Evolutionary conservation across 2,888 invertebrate genomes (phyloP).

Genomic region (Zaprionus bogoriensis): DNA sequence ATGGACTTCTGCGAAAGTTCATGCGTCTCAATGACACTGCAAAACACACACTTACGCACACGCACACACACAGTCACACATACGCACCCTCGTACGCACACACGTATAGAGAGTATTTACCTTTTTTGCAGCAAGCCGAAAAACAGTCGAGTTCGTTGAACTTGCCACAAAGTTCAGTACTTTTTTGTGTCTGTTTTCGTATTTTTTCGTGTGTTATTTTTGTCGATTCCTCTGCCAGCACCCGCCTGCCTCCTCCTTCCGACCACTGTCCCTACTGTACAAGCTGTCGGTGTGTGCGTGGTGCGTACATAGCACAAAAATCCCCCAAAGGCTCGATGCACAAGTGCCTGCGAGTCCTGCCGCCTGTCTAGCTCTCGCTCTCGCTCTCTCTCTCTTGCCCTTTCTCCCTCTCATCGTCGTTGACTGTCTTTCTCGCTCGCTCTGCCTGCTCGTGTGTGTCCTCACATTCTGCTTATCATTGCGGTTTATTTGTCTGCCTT

Average conservation of each 20-base stretch:
- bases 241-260: constrained; percentile 13
- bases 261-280: not conserved
- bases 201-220: constrained; percentile 37
- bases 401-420: not conserved
- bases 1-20: not conserved
- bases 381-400: not conserved
- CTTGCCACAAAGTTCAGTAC: constrained; percentile 37
- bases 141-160: constrained; percentile 50
- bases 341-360: constrained; percentile 44
- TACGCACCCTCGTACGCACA: not conserved
- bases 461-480: constrained; percentile 55
- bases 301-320: constrained; percentile 49
- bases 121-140: constrained; percentile 43
- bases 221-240: constrained; percentile 50
- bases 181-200: constrained; percentile 31
- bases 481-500: constrained; percentile 57
- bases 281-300: constrained; percentile 32
- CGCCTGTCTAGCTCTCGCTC: constrained; percentile 16
- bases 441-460: constrained; percentile 7
- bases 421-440: not conserved
- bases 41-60: not conserved
- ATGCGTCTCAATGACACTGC: constrained; percentile 29
- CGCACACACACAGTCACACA: constrained; percentile 1
- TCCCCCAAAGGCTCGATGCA: constrained; percentile 57
- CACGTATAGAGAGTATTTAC: constrained; percentile 43